Base-by-base conservation (phyloP, 1,140 invertebrate genomes). In the Lamellibrachia luymesi region DNA sequence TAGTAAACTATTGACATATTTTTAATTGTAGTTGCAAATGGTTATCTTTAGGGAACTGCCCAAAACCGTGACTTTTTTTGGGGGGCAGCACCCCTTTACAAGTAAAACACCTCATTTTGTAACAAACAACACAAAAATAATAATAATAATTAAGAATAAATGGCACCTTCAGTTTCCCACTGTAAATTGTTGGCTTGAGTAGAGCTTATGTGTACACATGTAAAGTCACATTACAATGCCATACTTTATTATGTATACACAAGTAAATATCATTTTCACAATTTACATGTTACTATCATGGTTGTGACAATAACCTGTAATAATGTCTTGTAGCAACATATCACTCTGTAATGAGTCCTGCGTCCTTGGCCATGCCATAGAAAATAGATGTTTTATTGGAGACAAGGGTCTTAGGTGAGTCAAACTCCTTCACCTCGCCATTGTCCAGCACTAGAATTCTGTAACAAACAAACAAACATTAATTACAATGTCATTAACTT, bases 391-490 rank as follows among this genome's bases (percentile, higher is more conserved):
- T 51, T 64, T 93, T 80, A 27, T 94, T 50, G 52, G 27, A 49
- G 25, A 94, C 4, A 25, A 94, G 93, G 7, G 92, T 90, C 10
- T 94, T 64, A 6, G 94, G 94, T 1, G 93, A 51, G 90, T 94
- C 94, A 64, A 94, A 92, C 52, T 94, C 94, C 90, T 52, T 50
- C 25, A 94, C 49, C 8, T 51, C 38, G 38, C 94, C 94, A 64
- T 91, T 52, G 50, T 94, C 93, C 38, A 94, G 51, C 17, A 94
- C 94, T n/a, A 94, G 64, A n/a, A 94, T 92, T 56, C 94, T 94
- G 92, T 25, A 93, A 90, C 5, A 51, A 91, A 50, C 5, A 51
- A 91, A 50, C 49, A 91, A 91, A n/a, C 64, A 80, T 8, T 17
- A 80, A 17, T 10, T 80, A 22, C 13, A 17, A 80, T 80, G 64